Conservation (phyloP, 37 sponge, comb jelly and placozoan species). For the Tethya wilhelma region DNA sequence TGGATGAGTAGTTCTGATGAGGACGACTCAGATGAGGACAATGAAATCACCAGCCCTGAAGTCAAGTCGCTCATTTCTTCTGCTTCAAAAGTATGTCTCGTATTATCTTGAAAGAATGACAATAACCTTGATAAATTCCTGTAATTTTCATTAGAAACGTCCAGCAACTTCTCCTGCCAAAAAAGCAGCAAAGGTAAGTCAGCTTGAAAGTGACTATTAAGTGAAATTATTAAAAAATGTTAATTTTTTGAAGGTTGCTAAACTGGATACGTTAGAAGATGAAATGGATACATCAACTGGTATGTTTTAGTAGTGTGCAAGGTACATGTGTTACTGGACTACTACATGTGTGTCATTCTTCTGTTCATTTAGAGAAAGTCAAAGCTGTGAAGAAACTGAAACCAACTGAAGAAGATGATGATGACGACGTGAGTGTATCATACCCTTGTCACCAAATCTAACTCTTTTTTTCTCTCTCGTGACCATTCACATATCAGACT, state of each 20-base stretch:
- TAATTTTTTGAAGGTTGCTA: too few relatives aligned
- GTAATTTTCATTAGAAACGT: constrained; percentile 21
- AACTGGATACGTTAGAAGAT: too few relatives aligned
- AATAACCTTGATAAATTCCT: too few relatives aligned
- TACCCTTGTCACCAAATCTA: too few relatives aligned
- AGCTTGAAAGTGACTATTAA: not conserved
- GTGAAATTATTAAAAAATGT: not conserved
- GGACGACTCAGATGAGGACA: not conserved
- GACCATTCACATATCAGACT: too few relatives aligned
- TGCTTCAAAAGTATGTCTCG: not conserved
- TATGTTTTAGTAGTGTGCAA: not conserved
- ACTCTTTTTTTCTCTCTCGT: too few relatives aligned
- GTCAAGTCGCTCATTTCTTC: not conserved
- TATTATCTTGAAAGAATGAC: not conserved
- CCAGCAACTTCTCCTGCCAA: constrained; percentile 35
- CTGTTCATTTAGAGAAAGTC: not conserved
- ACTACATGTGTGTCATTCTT: too few relatives aligned
- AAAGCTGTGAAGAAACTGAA: not conserved
- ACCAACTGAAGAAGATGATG: not conserved
- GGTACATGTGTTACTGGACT: too few relatives aligned
- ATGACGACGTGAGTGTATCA: too few relatives aligned
- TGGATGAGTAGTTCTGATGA: constrained; percentile 6
- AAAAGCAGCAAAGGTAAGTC: constrained; percentile 29
- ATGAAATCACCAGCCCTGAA: not conserved
- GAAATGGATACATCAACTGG: not conserved